Evolutionary conservation across 64 coral and sea anemone genomes (phyloP).

Genomic region (Montipora sp.): DNA sequence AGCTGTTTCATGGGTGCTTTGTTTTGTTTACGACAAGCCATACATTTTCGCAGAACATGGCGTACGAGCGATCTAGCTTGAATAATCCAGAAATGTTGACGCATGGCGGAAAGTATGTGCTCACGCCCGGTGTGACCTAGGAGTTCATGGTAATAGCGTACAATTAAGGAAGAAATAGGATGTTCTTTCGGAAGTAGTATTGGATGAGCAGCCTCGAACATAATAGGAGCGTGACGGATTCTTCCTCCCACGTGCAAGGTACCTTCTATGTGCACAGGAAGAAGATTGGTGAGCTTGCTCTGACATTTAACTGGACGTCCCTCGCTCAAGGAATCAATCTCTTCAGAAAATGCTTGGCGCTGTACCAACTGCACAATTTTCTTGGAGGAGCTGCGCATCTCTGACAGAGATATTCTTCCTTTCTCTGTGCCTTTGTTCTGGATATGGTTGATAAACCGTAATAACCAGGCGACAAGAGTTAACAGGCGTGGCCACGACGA

Average conservation of each 20-base stretch:
- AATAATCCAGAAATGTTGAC: constrained; percentile 56
- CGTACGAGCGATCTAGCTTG: constrained; percentile 1
- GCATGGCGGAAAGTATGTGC: constrained; percentile 22
- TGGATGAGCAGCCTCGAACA: not conserved
- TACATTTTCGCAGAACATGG: constrained; percentile 22
- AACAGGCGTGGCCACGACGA: not conserved
- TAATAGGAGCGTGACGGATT: not conserved
- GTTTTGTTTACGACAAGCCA: constrained; percentile 39
- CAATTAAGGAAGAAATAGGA: constrained; percentile 10
- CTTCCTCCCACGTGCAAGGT: no score
- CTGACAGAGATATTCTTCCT: not conserved
- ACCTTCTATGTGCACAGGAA: no score
- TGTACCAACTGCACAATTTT: constrained; percentile 16
- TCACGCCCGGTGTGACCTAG: constrained; percentile 40
- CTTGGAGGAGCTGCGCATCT: constrained; percentile 8
- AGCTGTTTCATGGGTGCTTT: not conserved
- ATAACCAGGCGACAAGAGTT: not conserved
- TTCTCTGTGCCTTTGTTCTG: not conserved
- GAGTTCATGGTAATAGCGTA: constrained; percentile 15
- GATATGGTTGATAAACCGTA: not conserved
- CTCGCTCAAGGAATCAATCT: not conserved
- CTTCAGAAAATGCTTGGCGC: not conserved
- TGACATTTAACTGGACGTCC: not conserved
- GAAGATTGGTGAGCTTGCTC: no score
- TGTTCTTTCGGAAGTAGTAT: not conserved